phyloP scores from a whole-genome alignment of 2,113 vertebrate genomes.

The Nothocercus nigrocapillus region DNA sequence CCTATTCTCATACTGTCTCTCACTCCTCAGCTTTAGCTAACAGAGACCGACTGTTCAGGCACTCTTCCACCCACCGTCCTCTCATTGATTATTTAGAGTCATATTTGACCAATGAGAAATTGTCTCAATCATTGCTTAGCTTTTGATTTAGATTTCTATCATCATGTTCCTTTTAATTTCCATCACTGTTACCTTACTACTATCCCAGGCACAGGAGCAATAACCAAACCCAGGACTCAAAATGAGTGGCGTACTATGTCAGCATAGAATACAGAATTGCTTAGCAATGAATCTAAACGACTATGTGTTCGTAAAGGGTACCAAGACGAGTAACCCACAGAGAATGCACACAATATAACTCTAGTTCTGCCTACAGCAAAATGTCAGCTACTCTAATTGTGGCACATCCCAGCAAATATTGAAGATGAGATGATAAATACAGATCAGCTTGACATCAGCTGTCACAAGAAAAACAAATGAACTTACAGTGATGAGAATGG shows the following conservation, averaged over 20 bases:
- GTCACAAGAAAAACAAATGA: slow-evolving; percentile 50
- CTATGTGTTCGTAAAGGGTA: not conserved
- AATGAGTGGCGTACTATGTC: not conserved
- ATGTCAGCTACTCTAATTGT: slow-evolving; percentile 62
- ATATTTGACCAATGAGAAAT: not conserved
- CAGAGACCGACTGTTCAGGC: not conserved
- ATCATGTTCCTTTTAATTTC: not conserved
- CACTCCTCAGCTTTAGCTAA: not conserved
- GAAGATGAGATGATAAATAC: slow-evolving; percentile 59
- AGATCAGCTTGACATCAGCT: slow-evolving; percentile 41
- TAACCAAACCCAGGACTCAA: not conserved
- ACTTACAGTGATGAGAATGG: not conserved
- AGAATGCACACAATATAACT: not conserved
- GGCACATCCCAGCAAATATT: slow-evolving; percentile 52
- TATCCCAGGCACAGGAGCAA: not conserved
- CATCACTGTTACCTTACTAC: accelerated
- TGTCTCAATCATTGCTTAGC: not conserved
- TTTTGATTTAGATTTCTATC: not conserved
- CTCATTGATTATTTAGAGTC: not conserved
- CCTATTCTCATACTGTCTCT: not conserved
- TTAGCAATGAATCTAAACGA: not conserved
- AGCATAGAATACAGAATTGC: not conserved
- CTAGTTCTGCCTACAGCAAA: slow-evolving; percentile 45
- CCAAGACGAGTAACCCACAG: not conserved
- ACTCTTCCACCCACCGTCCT: not conserved